phyloP scores from a whole-genome alignment of 2,113 vertebrate species.

The Rattus norvegicus region DNA sequence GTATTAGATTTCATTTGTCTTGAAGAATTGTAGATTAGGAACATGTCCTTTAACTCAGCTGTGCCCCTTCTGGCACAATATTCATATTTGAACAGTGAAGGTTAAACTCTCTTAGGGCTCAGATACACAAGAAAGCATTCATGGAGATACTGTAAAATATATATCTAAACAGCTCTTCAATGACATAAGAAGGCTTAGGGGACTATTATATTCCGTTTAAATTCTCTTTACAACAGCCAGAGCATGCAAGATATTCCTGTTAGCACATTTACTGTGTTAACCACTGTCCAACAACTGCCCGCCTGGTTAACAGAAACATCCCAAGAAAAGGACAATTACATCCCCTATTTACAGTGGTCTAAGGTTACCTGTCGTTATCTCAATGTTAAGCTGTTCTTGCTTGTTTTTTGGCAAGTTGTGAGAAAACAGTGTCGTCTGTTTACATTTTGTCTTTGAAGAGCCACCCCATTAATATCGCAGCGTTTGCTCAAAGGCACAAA shows the following conservation, averaged over 20 bases:
- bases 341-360: not conserved
- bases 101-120: not conserved
- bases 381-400: not conserved
- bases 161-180: not conserved
- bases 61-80: not conserved
- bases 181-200: not conserved
- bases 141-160: not conserved
- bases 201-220: not conserved
- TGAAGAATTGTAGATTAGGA: not conserved
- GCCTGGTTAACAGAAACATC: not conserved
- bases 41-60: not conserved
- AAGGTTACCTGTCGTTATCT: not conserved
- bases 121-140: not conserved
- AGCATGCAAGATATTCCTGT: not conserved
- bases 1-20: not conserved
- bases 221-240: constrained; percentile 34
- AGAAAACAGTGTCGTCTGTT: not conserved
- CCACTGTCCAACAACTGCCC: not conserved
- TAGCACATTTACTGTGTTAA: not conserved
- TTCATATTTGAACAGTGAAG: not conserved
- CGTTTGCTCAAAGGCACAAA: constrained; percentile 62
- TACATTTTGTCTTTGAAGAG: not conserved
- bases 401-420: not conserved
- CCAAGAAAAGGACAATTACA: not conserved
- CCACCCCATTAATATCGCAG: constrained; percentile 1